Percentiles rank a stretch among this genome's conserved stretches.
phyloP scores from a whole-genome alignment of 2,113 vertebrate genomes.

The Elephantulus edwardii region DNA sequence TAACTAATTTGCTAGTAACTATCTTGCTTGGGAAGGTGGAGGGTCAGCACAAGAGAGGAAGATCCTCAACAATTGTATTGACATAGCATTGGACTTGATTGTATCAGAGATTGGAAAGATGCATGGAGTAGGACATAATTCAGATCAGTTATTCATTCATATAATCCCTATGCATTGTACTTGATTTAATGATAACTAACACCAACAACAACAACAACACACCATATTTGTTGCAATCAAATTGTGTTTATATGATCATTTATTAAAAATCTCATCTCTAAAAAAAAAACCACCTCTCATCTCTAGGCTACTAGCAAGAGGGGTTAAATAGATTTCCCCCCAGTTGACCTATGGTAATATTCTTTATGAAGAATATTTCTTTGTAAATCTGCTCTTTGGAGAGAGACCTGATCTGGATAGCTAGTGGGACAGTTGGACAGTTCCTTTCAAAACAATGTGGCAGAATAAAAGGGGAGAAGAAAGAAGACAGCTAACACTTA shows the following conservation, averaged over 20 bases:
- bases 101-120: too few species aligned
- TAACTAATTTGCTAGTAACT: too few species aligned
- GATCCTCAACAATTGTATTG: too few species aligned
- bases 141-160: too few species aligned
- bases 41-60: too few species aligned
- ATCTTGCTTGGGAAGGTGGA: too few species aligned
- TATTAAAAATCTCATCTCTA: neutral
- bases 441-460: neutral
- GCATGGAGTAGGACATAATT: too few species aligned
- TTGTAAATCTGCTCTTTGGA: neutral
- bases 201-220: too few species aligned
- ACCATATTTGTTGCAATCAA: neutral
- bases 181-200: too few species aligned
- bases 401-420: neutral
- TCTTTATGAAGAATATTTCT: slow-evolving; percentile 3
- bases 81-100: too few species aligned
- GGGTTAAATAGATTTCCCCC: neutral
- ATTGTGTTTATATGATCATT: neutral
- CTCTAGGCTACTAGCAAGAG: neutral
- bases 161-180: too few species aligned
- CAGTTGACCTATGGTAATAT: neutral
- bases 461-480: neutral
- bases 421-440: neutral
- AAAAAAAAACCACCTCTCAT: too few species aligned
- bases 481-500: neutral